Base-by-base conservation (phyloP, 2,797 vertebrate species). In the Sebastes baramenuke region DNA sequence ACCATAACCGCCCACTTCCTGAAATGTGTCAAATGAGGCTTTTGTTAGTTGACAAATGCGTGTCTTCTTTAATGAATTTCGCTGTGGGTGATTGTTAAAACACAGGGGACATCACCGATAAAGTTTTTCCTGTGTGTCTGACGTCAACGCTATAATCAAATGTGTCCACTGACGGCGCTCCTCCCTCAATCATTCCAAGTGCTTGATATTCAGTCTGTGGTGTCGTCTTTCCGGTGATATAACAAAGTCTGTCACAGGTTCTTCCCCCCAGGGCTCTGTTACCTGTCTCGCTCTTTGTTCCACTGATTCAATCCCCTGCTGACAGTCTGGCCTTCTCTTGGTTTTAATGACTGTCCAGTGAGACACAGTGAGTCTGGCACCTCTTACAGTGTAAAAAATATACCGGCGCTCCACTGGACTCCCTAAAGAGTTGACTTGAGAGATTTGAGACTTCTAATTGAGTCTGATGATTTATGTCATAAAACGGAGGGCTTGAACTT, bases 221-320 rank as follows among this genome's bases (percentile, higher is more conserved):
- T 86, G 75, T 91, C 82, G 64, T 85, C 73, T 88, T 87, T 88
- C 79, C 75, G 20, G 64, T 80, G 81, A 86, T 77, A 79, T 82
- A 86, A 87, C 80, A 13, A 52, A 54, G 78, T 84, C 79, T 73
- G 75, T 84, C 85, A 67, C 85, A 72, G 80, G 72, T 65, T 72
- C 79, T 32, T 79, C 84, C 68, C 80, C 68, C 81, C 4, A 2
- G 6, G 81, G 82, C 80, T 81, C 75, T 59, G 79, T 87, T 86
- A 87, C 87, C 86, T 78, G 73, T 73, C 69, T 74, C 72, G 16
- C 82, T 74, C 77, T 80, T 73, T 86, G 88, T 81, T 75, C 80
- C 64, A 25, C 64, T 67, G 81, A 75, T 79, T 79, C 77, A 46
- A 12, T 81, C 80, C 77, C 59, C 58, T 30, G 75, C 64, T 49